Evolutionary conservation across 2,888 invertebrate species (phyloP), one percentile per base, ranked within the genome.

Genomic region (Drosophila pseudotalamancana): DNA sequence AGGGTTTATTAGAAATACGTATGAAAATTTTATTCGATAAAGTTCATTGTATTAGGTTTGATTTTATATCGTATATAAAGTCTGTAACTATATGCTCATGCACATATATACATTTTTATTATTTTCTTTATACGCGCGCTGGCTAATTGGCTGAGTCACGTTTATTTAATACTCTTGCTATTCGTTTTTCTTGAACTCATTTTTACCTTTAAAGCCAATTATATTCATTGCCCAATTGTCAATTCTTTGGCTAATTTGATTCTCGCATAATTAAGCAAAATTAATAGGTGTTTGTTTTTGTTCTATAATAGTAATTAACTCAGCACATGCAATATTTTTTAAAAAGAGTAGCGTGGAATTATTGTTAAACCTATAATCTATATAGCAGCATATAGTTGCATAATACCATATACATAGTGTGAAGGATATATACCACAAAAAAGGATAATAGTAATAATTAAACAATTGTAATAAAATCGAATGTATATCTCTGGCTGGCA

Each of bases 1-100:
- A 60, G 61, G 66, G 63, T 87, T 83, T 83, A 68, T 85, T 82
- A 85, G 77, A 87, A 83, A 83, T 87, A 85, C 80, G 84, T 83
- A 87, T 85, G 87, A 82, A 87, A 83, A 68, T 87, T 83, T 86
- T 87, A 83, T 83, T 87, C 80, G 86, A 85, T 83, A 87, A 81
- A 84, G 82, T 81, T 81, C 81, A 81, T 86, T 81, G 87, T 84
- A 86, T 80, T 78, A 75, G 49, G 55, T 74, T 75, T 56, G 19
- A 75, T 39, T 61, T 66, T 39, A 51, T 59, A 27, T 8, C 27
- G 57, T 56, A 53, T 48, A 50, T 53, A 25, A 27, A 46, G 31
- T 59, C 60, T 32, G 45, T 37, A n/a, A 9, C 11, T 23, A 29
- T 42, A 59, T 31, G 16, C 27, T 35, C 16, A 16, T 49, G 60